Evolutionary conservation across 2,797 vertebrate species (phyloP).

Genomic region (Merluccius polli): DNA sequence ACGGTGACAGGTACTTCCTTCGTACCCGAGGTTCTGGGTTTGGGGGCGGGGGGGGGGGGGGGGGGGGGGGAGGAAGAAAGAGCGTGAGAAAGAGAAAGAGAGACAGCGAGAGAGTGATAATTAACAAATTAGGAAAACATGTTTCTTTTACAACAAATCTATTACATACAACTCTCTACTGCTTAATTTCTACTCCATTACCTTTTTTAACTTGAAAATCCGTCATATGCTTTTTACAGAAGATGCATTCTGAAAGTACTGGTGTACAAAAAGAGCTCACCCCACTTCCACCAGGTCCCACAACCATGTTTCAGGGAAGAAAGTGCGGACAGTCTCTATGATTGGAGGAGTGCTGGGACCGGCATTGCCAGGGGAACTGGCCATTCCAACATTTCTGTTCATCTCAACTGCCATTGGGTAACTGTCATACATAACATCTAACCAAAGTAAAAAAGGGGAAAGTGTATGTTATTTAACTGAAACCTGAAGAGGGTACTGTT

Average conservation of each 20-base stretch:
- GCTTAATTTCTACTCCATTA: neutral
- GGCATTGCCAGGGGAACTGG: rapidly evolving
- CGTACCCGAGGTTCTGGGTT: conserved; percentile 57
- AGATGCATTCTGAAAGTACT: neutral
- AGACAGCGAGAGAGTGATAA: neutral
- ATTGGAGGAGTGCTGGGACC: neutral
- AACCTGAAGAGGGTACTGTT: neutral
- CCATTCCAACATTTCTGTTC: neutral
- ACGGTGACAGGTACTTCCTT: conserved; percentile 46
- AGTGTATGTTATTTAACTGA: neutral
- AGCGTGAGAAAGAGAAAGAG: neutral
- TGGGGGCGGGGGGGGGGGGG: neutral
- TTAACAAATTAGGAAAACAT: too few relatives aligned
- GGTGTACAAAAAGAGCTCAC: conserved; percentile 40
- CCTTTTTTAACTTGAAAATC: neutral
- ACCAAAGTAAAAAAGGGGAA: neutral
- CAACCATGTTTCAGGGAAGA: conserved; percentile 74
- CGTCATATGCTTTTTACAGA: neutral
- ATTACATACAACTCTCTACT: neutral
- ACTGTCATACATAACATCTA: neutral
- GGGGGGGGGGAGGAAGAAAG: too few relatives aligned
- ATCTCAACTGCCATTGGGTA: neutral
- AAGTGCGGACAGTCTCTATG: conserved; percentile 47
- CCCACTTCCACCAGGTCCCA: conserved; percentile 68
- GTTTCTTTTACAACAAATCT: neutral